Base-by-base conservation (phyloP, 2,113 vertebrate species). In the Nibea coibor region DNA sequence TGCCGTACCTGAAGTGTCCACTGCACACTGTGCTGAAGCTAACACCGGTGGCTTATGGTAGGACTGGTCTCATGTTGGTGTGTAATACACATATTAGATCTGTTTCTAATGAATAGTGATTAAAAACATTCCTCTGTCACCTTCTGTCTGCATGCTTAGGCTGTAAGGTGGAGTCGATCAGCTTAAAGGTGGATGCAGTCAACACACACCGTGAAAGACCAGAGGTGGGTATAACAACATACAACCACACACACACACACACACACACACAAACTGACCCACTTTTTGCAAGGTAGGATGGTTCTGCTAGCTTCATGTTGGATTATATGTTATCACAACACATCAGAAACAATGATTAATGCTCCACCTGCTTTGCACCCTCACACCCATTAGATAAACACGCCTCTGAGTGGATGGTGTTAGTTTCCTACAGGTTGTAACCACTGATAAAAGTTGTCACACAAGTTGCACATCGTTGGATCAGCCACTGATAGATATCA, bases 1-100 rank as follows among this genome's bases (percentile, higher is more conserved):
- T 99, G 90, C 98, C 98, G 61, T 99, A 99, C 94, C 96, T 99
- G 92, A 98, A 97, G 94, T 99, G 98, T 85, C 96, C 98, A 0
- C 93, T 99, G 87, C 98, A 99, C 89, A 97, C 97, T 0, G 97
- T 99, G 88, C 92, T 99, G 91, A 99, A 99, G 95, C 94, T 99
- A 53, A 99, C 98, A 0, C 98, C 98, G 0, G 95, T 99, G 91
- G 98, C 98, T 78, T 99, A 99, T 0, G 98, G 98, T 99, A 91
- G 94, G 96, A 86, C 43, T 0, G 11, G 0, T 31, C 28, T 64
- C 24, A 11, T 59, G 0, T 43, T 8, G 0, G 0, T 15, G 0
- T 59, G 15, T 14, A 57, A 11, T 22, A 2, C 45, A 24, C 19
- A 6, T 7, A 16, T 28, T 15, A 3, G 31, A 59, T 67, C 0